A percentile compares a stretch with the other conserved stretches of the same genome.
phyloP scores from a whole-genome alignment of 2,888 invertebrate species.

The Epinotia nisella region DNA sequence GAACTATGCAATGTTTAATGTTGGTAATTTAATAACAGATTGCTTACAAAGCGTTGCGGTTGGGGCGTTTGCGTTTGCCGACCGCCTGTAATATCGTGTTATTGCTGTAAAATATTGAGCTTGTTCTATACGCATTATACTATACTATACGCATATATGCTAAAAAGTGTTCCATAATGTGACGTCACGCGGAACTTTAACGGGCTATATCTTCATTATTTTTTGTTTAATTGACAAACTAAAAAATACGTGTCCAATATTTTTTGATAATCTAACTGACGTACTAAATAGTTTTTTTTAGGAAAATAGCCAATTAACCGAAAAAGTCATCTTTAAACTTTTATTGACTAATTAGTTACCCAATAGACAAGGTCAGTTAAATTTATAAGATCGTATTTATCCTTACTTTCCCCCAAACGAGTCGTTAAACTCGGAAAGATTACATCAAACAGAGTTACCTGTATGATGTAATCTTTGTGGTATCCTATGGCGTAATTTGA shows the following conservation, averaged over 20 bases:
- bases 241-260: no score
- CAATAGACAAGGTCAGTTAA: slow-evolving; percentile 21
- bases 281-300: no score
- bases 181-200: no score
- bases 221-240: no score
- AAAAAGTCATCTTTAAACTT: background rate
- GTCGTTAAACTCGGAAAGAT: no score
- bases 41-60: slow-evolving; percentile 32
- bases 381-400: slow-evolving; percentile 26
- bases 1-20: slow-evolving; percentile 38
- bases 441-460: no score
- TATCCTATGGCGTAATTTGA: slow-evolving; percentile 24
- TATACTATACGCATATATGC: no score
- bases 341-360: slow-evolving; percentile 10
- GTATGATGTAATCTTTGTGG: slow-evolving; percentile 30
- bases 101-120: slow-evolving; percentile 13
- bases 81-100: slow-evolving; percentile 24
- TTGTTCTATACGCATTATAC: slow-evolving; percentile 11
- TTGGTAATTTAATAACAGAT: slow-evolving; percentile 29
- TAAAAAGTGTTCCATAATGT: no score
- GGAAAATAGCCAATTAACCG: no score
- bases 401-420: slow-evolving; percentile 32
- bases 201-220: no score
- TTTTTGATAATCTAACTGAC: no score
- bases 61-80: slow-evolving; percentile 5